Base-by-base conservation (phyloP, 1,140 invertebrate species). In the Atta texana region DNA sequence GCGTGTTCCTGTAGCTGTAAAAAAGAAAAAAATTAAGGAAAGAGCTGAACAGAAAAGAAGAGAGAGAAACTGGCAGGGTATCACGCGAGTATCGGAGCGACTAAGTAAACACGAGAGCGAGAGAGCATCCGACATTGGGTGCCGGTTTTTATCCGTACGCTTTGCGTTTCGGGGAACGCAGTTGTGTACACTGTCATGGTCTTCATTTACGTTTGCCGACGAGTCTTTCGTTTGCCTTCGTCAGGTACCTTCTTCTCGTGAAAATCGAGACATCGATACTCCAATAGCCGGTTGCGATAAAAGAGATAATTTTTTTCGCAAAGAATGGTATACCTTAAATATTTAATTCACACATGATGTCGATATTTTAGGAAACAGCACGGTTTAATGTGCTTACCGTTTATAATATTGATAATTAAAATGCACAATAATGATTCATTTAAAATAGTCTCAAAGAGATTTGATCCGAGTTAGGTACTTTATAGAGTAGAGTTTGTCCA, bases 161-260 rank as follows among this genome's bases (percentile, higher is more conserved):
- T 64, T 31, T 49, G 71, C 76, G 49, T 87, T 89, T 89, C 85
- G 77, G 44, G 39, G 85, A 89, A 90, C 77, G 34, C 77, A 87
- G 76, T 90, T 89, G 77, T 84, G 88, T 80, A 87, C 88, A 87
- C 71, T 89, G 85, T 87, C 88, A 55, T 61, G 51, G 44, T 90
- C 88, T 66, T 87, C 85, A 63, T 89, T 89, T 64, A 49, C 71
- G 75, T 87, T 72, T 66, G 21, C 61, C 39, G 34, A 24, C 34
- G 55, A 82, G 34, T 75, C 44, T 21, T 82, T 14, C n/a, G n/a
- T n/a, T n/a, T n/a, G n/a, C 31, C 21, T 21, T 57, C 55, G 28
- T n/a, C 55, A 44, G 80, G 39, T 59, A 61, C 18, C 68, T 49
- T 18, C n/a, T 61, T n/a, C 18, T 63, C 6, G 21, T 24, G 59